A percentile compares a stretch with the other conserved stretches of the same genome.
phyloP scores from a whole-genome alignment of 2,797 vertebrate species.

The Artibeus jamaicensis region DNA sequence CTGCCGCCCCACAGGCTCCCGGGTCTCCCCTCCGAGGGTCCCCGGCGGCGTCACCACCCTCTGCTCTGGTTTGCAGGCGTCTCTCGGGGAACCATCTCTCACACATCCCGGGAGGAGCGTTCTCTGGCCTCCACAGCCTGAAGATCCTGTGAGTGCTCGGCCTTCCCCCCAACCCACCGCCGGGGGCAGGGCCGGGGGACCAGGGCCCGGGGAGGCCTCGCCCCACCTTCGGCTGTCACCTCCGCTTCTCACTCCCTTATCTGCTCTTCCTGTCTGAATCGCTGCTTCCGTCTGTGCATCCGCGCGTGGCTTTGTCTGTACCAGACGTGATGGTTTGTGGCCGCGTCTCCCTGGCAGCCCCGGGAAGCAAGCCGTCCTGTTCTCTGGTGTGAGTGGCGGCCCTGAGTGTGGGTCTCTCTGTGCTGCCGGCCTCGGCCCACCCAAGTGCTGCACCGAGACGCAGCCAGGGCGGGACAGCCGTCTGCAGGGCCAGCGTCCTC shows the following conservation, averaged over 20 bases:
- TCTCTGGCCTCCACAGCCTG: constrained; percentile 93
- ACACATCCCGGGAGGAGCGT: constrained; percentile 89
- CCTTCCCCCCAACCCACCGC: no score
- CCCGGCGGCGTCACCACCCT: not conserved
- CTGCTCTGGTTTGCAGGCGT: constrained; percentile 85
- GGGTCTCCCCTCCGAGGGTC: not conserved
- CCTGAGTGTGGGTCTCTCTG: no score
- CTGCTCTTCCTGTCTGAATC: not conserved
- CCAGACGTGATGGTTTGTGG: no score
- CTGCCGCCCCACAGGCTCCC: no score
- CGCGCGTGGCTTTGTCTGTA: not conserved
- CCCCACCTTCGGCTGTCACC: not conserved
- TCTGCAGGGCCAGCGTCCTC: not conserved
- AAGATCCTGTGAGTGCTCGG: constrained; percentile 89
- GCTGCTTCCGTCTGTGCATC: not conserved
- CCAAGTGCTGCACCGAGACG: not conserved
- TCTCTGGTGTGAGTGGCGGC: accelerated
- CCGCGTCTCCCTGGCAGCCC: no score
- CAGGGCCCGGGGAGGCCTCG: accelerated
- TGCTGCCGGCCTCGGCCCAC: not conserved
- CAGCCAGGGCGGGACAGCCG: not conserved
- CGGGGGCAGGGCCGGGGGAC: no score
- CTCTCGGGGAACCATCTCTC: constrained; percentile 96
- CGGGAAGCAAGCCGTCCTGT: no score
- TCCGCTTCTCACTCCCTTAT: not conserved